These are phyloP conservation scores for Ceratitis capitata DNA, from an alignment of 1,140 invertebrate genomes.

Conservation along the genomic window DNA sequence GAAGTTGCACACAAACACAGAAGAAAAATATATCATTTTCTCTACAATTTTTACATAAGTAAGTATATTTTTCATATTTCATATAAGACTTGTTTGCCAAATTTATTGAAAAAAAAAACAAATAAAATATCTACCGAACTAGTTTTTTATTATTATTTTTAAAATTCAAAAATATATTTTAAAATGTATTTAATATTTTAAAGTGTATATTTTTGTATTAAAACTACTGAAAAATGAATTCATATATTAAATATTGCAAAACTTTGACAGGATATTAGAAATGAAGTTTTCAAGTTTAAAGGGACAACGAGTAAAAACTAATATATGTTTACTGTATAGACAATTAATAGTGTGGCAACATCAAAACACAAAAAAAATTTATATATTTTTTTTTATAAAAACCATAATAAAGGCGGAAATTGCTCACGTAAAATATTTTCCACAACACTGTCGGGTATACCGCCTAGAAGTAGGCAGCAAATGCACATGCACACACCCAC, in stretches of 20 bases:
- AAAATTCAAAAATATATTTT: background rate
- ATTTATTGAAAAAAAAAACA: background rate
- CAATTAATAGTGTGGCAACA: background rate
- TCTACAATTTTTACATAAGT: background rate
- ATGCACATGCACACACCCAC: too few species aligned
- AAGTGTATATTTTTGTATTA: background rate
- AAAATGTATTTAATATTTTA: background rate
- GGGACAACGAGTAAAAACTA: background rate
- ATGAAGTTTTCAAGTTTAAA: background rate
- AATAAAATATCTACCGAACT: slow-evolving; percentile 31
- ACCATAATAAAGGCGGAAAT: background rate
- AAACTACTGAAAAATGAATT: background rate
- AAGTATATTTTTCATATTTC: background rate
- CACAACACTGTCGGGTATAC: background rate
- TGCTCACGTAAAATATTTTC: background rate
- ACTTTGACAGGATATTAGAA: background rate
- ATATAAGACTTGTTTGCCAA: background rate
- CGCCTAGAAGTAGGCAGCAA: background rate
- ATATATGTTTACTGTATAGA: background rate
- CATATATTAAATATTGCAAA: background rate
- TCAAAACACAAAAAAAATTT: slow-evolving; percentile 1
- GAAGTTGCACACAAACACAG: slow-evolving; percentile 14
- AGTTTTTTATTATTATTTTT: background rate
- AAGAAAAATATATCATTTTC: slow-evolving; percentile 37
- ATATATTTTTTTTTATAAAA: background rate